Percentiles rank a stretch among this genome's conserved stretches.
Evolutionary conservation across 2,888 invertebrate genomes (phyloP).

Genomic region (Acanthosepion lycidas): DNA sequence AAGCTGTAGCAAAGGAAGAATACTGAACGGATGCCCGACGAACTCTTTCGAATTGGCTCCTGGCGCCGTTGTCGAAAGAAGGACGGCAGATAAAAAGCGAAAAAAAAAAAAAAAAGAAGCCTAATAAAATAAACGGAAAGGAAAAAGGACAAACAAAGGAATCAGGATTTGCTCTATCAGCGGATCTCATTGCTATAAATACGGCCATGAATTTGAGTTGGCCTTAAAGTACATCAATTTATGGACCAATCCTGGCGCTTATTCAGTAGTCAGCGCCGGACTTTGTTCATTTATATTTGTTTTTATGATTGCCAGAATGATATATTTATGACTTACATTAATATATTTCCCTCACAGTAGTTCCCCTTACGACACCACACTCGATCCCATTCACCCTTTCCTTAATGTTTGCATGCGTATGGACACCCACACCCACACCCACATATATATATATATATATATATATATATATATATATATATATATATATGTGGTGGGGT

Average conservation of each 20-base stretch:
- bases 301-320: neutral
- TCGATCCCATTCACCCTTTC: too few species aligned
- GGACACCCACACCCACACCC: neutral
- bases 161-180: neutral
- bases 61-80: too few species aligned
- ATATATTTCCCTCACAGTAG: neutral
- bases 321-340: conserved; percentile 4
- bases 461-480: neutral
- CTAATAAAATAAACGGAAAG: too few species aligned
- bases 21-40: too few species aligned
- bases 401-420: neutral
- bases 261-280: neutral
- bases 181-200: neutral
- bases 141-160: neutral
- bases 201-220: neutral
- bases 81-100: too few species aligned
- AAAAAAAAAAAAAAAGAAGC: too few species aligned
- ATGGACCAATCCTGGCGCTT: conserved; percentile 18
- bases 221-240: conserved; percentile 14
- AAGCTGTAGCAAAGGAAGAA: too few species aligned
- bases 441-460: neutral
- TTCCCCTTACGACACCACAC: too few species aligned
- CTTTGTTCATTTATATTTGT: neutral
- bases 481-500: too few species aligned
- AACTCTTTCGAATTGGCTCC: too few species aligned